Evolutionary conservation across 2,113 vertebrate genomes (phyloP), one percentile per base, ranked within the genome.

Genomic region (Prionailurus bengalensis): DNA sequence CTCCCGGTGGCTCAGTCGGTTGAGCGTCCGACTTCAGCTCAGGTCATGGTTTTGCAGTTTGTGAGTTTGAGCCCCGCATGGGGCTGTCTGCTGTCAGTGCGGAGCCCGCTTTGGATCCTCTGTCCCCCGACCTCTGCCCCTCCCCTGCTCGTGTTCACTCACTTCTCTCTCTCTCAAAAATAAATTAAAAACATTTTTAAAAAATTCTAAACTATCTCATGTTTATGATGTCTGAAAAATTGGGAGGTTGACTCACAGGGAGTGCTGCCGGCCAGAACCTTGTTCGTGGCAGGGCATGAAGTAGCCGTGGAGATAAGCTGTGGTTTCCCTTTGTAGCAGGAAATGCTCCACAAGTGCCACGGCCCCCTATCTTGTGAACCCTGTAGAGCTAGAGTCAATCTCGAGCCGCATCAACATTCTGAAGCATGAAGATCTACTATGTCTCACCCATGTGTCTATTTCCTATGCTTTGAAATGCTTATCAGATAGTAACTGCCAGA

Each of bases 181-280:
- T 61, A 61, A 61, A 58, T 58, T 58, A 21, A 61, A 61, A 61
- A 61, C 58, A 23, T 61, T 61, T 61, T 61, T 61, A 3, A 61
- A 61, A 61, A 61, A 58, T 19, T 58, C 51, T 39, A 73, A 91
- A 81, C 86, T 12, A 33, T 25, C 61, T 42, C 2, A 13, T 25
- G n/a, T 31, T 76, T 71, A 17, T 74, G 55, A 92, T 89, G 65
- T 87, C 39, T 94, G 36, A 79, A 86, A 89, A 92, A 53, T 48
- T 29, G 65, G 79, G 39, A 91, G 29, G 16, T 16, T 65, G 42
- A n/a, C 16, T 93, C 48, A n/a, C 10, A 1, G 21, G 12, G 51
- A 76, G 21, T 1, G 13, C 45, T 27, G 61, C 71, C 17, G 58
- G 53, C 48, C 53, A 53, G 82, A 27, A 25, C 11, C 58, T 85